Evolutionary conservation across 2,888 invertebrate genomes (phyloP), one percentile per base, ranked within the genome.

Genomic region (Imbricaverruca yamaguchii): DNA sequence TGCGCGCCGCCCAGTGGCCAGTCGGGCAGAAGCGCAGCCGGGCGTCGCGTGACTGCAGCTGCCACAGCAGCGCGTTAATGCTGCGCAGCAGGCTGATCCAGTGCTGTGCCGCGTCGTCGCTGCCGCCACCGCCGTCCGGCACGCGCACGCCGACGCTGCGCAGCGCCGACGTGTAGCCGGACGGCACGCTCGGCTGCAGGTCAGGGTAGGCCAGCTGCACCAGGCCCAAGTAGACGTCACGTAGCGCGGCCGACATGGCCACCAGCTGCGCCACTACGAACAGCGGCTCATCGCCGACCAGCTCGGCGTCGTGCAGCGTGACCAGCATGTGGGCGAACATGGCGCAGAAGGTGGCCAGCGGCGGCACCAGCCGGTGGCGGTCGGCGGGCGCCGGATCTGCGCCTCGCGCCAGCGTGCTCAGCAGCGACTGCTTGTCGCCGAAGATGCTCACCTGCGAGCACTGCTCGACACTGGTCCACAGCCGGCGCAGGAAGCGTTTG

Each of bases 131-230:
- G 21, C 23, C 23, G 7, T 57, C 57, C 56, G 56, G n/a, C 78
- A 18, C 23, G 23, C 13, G 13, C 23, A n/a, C 56, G 56, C 57
- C 57, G 12, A 78, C 57, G 23, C 23, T 23, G 13, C n/a, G 57
- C 78, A 78, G 78, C 61, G 67, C 63, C n/a, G 61, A 23, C 61
- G 59, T 18, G 63, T 80, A 69, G 23, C 25, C 55, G 18, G 53
- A 23, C 21, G 81, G n/a, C 56, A 81, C 74, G 23, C 6, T 67
- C 15, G 59, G 69, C 39, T 69, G 87, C 86, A 79, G 89, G 90
- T 94, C 94, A 0, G 95, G n/a, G 86, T 93, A 94, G 0, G 95
- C 95, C 80, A 96, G 88, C 86, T 95, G 94, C 13, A 96, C 93
- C 15, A 96, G 89, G 0, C 95, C 95, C 25, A 96, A 88, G 85